Conservation (phyloP, 2,888 invertebrate species). For the Rhorus exstirpatorius region DNA sequence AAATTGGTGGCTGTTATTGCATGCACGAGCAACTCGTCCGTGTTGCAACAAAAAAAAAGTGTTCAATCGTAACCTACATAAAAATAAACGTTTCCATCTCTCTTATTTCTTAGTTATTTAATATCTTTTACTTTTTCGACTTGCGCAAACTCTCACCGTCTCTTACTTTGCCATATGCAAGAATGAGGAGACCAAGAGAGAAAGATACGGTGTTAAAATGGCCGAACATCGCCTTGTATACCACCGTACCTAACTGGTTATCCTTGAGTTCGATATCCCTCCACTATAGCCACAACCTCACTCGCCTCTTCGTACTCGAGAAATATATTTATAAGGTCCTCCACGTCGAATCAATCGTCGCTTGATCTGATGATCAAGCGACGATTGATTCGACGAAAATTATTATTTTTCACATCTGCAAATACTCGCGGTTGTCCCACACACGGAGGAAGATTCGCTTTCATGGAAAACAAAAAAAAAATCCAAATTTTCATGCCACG, state of each 20-base stretch:
- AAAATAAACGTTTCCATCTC: slow-evolving; percentile 8
- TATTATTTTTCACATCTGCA: not conserved
- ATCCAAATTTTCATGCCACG: too few species aligned
- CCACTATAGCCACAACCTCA: slow-evolving; percentile 59
- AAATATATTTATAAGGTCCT: slow-evolving; percentile 57
- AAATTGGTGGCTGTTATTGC: slow-evolving; percentile 17
- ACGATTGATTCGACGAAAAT: too few species aligned
- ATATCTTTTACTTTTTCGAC: slow-evolving; percentile 33
- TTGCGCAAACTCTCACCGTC: not conserved
- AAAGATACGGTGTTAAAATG: slow-evolving; percentile 37
- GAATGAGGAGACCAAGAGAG: slow-evolving; percentile 15
- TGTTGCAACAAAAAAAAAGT: too few species aligned
- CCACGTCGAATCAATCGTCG: not conserved
- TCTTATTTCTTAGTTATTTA: slow-evolving; percentile 16
- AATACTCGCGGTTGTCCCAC: not conserved
- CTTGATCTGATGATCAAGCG: not conserved
- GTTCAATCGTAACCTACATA: slow-evolving; percentile 27
- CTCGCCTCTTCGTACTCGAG: slow-evolving; percentile 56
- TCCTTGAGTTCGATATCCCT: slow-evolving; percentile 84
- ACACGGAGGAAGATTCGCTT: too few species aligned
- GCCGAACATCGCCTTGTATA: slow-evolving; percentile 57
- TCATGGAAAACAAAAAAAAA: too few species aligned
- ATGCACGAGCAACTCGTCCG: slow-evolving; percentile 1
- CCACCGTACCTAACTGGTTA: slow-evolving; percentile 79
- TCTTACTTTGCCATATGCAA: slow-evolving; percentile 10